Conservation (phyloP, 2,797 vertebrate species). For the Paratrypauchen microcephalus region DNA sequence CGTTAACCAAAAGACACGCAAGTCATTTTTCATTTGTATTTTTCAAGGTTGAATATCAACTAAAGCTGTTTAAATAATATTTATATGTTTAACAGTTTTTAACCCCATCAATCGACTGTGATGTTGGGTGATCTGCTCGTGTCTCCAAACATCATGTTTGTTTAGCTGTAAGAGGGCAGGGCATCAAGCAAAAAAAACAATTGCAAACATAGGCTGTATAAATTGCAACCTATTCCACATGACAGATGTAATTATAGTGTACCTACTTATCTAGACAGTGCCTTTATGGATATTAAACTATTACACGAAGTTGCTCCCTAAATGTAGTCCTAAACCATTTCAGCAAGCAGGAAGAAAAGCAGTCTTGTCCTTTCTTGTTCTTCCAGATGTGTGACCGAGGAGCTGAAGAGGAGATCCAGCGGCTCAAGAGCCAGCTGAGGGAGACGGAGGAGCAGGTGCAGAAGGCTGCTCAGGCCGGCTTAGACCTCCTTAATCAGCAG, state of each 20-base stretch:
- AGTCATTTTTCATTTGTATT: neutral
- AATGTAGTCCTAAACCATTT: neutral
- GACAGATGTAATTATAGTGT: neutral
- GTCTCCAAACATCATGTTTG: no score
- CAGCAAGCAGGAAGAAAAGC: neutral
- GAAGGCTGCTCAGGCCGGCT: constrained; percentile 88
- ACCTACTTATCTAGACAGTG: neutral
- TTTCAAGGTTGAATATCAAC: neutral
- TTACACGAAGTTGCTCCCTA: neutral
- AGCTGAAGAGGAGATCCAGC: constrained; percentile 50
- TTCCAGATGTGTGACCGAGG: constrained; percentile 39
- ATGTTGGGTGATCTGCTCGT: no score
- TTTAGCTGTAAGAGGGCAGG: no score
- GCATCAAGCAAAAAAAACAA: no score
- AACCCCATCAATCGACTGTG: neutral
- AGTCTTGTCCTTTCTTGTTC: neutral
- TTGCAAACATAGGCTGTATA: neutral
- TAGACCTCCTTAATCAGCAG: constrained; percentile 87
- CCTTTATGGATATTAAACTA: neutral
- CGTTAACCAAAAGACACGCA: no score
- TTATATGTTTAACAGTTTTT: neutral
- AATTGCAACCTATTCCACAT: neutral
- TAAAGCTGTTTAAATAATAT: no score
- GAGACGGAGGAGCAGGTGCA: constrained; percentile 84
- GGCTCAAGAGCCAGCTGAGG: constrained; percentile 72